phyloP scores from a whole-genome alignment of 2,888 invertebrate species.

The Melanostoma scalare region DNA sequence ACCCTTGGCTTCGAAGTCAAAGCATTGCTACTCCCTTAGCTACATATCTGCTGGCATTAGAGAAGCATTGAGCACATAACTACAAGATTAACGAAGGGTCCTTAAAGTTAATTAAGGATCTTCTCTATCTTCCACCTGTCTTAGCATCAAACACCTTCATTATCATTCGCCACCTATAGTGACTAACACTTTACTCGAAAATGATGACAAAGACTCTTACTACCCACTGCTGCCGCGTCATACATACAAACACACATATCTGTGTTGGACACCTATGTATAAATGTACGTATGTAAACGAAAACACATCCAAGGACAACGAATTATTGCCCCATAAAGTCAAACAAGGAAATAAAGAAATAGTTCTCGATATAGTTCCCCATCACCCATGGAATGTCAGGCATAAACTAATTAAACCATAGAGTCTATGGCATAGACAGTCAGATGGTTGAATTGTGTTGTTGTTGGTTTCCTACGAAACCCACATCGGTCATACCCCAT shows the following conservation, averaged over 20 bases:
- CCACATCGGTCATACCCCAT: not conserved
- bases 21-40: not conserved
- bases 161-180: constrained; percentile 44
- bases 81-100: constrained; percentile 54
- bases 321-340: constrained; percentile 36
- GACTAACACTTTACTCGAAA: constrained; percentile 34
- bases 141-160: constrained; percentile 41
- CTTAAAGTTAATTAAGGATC: constrained; percentile 64
- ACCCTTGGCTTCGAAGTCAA: not conserved
- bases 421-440: too few species aligned
- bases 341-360: constrained; percentile 5
- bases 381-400: constrained; percentile 4
- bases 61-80: constrained; percentile 34
- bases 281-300: constrained; percentile 8
- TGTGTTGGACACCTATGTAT: constrained; percentile 36
- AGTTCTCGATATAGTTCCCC: not conserved
- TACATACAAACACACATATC: not conserved
- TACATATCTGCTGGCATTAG: not conserved
- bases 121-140: constrained; percentile 45
- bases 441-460: constrained; percentile 6
- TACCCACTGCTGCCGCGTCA: not conserved
- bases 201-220: constrained; percentile 16
- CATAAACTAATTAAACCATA: constrained; percentile 38
- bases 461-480: not conserved
- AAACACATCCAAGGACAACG: constrained; percentile 15